Percentiles rank a stretch among this genome's conserved stretches.
These are phyloP conservation scores for Gymnosoma rotundatum DNA, from an alignment of 2,888 invertebrate species.

Conservation along the genomic window DNA sequence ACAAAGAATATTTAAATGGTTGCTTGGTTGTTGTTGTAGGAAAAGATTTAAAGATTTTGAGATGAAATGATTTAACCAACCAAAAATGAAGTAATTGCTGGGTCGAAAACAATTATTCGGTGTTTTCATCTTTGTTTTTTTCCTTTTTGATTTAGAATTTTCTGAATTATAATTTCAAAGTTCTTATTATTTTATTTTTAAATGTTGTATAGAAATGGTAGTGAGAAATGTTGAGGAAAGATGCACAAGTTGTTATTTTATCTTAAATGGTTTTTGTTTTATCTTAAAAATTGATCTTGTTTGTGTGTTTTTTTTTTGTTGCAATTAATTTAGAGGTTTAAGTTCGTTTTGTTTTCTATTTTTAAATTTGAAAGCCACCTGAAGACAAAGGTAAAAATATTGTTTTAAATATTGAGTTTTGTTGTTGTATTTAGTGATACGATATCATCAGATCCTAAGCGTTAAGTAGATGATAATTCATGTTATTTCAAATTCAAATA, in stretches of 20 bases:
- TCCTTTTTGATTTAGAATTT: slow-evolving; percentile 17
- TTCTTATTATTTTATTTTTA: slow-evolving; percentile 53
- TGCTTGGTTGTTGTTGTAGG: slow-evolving; percentile 17
- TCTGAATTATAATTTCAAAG: slow-evolving; percentile 24
- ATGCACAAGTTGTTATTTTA: slow-evolving; percentile 42
- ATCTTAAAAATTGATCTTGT: slow-evolving; percentile 51
- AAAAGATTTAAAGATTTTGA: slow-evolving; percentile 14
- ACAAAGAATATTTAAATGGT: slow-evolving; percentile 4
- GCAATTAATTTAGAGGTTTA: slow-evolving; percentile 36
- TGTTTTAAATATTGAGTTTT: too few relatives aligned
- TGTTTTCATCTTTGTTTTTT: slow-evolving; percentile 20
- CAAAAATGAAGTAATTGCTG: slow-evolving; percentile 53
- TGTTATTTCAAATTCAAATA: neutral
- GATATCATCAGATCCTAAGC: neutral
- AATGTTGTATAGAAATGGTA: slow-evolving; percentile 26
- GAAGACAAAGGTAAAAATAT: too few relatives aligned
- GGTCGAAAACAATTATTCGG: slow-evolving; percentile 50
- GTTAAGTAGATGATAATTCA: neutral
- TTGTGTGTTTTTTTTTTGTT: slow-evolving; percentile 11
- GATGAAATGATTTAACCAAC: slow-evolving; percentile 47
- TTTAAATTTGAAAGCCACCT: neutral
- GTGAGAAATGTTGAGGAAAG: slow-evolving; percentile 24
- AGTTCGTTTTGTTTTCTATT: neutral
- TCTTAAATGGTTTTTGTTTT: slow-evolving; percentile 46
- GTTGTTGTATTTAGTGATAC: neutral